Evolutionary conservation across 1,140 invertebrate species (phyloP).

Genomic region (Dolichoris vasculosae): DNA sequence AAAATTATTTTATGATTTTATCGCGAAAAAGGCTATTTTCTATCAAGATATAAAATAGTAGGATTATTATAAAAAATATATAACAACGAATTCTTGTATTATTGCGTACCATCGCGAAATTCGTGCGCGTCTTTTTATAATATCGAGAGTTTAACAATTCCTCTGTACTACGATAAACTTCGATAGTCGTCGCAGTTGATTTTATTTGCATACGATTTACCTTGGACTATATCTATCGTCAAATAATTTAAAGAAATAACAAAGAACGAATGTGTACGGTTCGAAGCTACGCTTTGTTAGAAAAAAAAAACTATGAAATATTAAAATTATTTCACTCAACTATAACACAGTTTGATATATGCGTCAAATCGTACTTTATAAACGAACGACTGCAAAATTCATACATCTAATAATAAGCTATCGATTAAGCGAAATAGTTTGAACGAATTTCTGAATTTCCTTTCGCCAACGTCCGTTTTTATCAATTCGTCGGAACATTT

Average conservation of each 20-base stretch:
- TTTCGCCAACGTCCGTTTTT: neutral
- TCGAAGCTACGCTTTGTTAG: constrained; percentile 31
- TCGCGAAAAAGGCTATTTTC: neutral
- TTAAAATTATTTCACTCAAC: neutral
- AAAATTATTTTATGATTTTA: too few species aligned
- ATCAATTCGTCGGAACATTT: neutral
- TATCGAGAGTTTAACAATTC: constrained; percentile 36
- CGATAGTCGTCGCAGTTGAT: constrained; percentile 1
- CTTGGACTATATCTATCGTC: neutral
- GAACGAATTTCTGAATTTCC: neutral
- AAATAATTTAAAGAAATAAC: constrained; percentile 7
- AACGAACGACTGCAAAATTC: neutral
- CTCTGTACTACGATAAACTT: constrained; percentile 14
- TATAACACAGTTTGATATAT: neutral
- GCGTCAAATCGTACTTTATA: neutral
- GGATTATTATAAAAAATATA: neutral
- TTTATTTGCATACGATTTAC: constrained; percentile 4
- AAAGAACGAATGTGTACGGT: constrained; percentile 42
- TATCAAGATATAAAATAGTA: neutral
- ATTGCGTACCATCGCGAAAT: neutral
- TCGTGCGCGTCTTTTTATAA: constrained; percentile 5
- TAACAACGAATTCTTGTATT: neutral
- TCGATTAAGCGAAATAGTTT: neutral
- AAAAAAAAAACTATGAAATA: constrained; percentile 4
- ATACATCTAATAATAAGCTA: constrained; percentile 9